Percentiles rank a stretch among this genome's conserved stretches.
These are phyloP conservation scores for Erpobdella octoculata DNA, from an alignment of 2,888 invertebrate genomes.

Conservation along the genomic window DNA sequence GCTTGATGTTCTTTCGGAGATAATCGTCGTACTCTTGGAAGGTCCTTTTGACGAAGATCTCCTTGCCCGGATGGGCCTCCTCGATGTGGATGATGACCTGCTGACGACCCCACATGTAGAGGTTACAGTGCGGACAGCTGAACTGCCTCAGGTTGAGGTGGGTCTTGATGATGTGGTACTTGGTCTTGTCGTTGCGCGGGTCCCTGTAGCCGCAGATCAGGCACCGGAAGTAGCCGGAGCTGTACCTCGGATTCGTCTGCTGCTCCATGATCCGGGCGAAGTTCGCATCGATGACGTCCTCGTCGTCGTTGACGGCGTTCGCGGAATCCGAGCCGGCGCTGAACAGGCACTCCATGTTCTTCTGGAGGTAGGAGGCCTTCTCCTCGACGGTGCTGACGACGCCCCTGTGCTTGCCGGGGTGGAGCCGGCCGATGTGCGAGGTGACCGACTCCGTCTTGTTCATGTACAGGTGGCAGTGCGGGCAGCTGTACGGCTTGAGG, in stretches of 20 bases:
- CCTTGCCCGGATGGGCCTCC: conserved; percentile 27
- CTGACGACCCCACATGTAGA: conserved; percentile 33
- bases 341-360: conserved; percentile 28
- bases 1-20: conserved; percentile 19
- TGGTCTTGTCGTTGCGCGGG: conserved; percentile 29
- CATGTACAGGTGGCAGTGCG: conserved; percentile 31
- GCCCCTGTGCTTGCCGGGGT: conserved; percentile 29
- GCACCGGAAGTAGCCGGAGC: conserved; percentile 28
- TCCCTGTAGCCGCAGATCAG: conserved; percentile 30
- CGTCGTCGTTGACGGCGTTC: conserved; percentile 1
- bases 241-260: conserved; percentile 25
- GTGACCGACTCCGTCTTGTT: conserved; percentile 25
- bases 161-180: conserved; percentile 32
- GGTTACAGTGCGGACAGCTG: conserved; percentile 32
- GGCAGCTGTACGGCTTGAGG: conserved; percentile 31
- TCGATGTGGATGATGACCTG: conserved; percentile 30
- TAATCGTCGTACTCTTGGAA: conserved; percentile 28
- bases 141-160: conserved; percentile 33
- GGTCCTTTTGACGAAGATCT: conserved; percentile 28
- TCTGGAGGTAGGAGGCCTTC: conserved; percentile 28
- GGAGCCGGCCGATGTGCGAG: conserved; percentile 29
- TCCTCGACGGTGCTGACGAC: conserved; percentile 29
- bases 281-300: conserved; percentile 23
- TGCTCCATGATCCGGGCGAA: conserved; percentile 23
- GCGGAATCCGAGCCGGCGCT: not conserved